Evolutionary conservation across 2,888 invertebrate genomes (phyloP), one percentile per base, ranked within the genome.

Genomic region (Choristoneura rosaceana): DNA sequence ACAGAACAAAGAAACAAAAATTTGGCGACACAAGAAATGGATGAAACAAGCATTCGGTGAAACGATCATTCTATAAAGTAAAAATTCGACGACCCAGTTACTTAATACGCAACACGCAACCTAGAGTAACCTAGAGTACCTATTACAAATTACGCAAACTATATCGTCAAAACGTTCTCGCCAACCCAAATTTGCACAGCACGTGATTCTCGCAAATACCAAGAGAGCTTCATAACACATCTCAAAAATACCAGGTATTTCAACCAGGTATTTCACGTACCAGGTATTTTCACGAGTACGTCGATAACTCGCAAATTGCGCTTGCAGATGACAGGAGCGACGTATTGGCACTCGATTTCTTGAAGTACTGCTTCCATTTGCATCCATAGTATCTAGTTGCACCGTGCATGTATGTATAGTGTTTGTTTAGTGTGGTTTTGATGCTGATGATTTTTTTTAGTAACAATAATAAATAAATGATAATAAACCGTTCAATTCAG

Each of bases 311-410:
- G 61, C 41, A 62, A 67, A 67, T 68, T 41, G 67, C 67, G 52
- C 14, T 65, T 71, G 71, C 25, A 67, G 47, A 25, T 68, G 67
- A 68, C 71, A 71, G 71, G 47, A 38, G n/a, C 62, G 67, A 71
- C 47, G 41, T 62, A 71, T 71, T 62, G 71, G 62, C 58, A 47
- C 63, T 68, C 58, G 62, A 60, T 58, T 14, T 38, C 12, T n/a
- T 17, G 52, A 43, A 61, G 55, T 58, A 25, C 33, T 43, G 9
- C n/a, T 17, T 47, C 55, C 62, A 71, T 71, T 67, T 71, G 71
- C 67, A 71, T 71, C 25, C 45, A 9, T 41, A 43, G 17, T 61
- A 43, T 41, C 60, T 38, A 17, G 25, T 10, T 59, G 59, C 59
- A 59, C 55, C 14, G 34, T 34, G 59, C 34, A 59, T n/a, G 34